phyloP scores from a whole-genome alignment of 2,888 invertebrate species.

The Drosophila nigritarsus region DNA sequence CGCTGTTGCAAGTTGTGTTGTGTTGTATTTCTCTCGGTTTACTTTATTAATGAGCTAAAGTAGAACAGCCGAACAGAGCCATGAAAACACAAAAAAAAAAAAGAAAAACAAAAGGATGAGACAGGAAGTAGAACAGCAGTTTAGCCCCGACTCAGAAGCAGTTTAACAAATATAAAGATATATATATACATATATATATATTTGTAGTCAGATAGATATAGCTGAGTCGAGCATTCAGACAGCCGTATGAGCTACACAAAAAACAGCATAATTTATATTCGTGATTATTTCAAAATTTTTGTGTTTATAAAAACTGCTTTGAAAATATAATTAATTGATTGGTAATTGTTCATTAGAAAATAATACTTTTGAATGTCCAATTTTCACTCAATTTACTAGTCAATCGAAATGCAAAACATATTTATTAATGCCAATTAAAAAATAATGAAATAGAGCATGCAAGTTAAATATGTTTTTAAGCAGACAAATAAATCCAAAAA shows the following conservation, averaged over 20 bases:
- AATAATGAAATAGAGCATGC: not conserved
- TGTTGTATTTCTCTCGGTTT: constrained; percentile 52
- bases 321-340: not conserved
- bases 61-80: constrained; percentile 46
- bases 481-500: not conserved
- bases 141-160: constrained; percentile 28
- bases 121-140: constrained; percentile 7
- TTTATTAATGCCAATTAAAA: not conserved
- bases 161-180: constrained; percentile 22
- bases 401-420: not conserved
- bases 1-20: constrained; percentile 39
- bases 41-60: constrained; percentile 76
- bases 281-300: not conserved
- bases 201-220: not conserved
- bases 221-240: not conserved
- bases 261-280: not conserved
- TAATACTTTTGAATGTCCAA: not conserved
- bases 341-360: not conserved
- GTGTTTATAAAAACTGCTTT: not conserved
- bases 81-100: not conserved
- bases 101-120: not conserved
- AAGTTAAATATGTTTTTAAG: not conserved
- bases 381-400: not conserved
- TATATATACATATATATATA: not conserved
- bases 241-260: constrained; percentile 9